A percentile compares a stretch with the other conserved stretches of the same genome.
phyloP scores from a whole-genome alignment of 1,140 invertebrate genomes.

The Episyrphus balteatus region DNA sequence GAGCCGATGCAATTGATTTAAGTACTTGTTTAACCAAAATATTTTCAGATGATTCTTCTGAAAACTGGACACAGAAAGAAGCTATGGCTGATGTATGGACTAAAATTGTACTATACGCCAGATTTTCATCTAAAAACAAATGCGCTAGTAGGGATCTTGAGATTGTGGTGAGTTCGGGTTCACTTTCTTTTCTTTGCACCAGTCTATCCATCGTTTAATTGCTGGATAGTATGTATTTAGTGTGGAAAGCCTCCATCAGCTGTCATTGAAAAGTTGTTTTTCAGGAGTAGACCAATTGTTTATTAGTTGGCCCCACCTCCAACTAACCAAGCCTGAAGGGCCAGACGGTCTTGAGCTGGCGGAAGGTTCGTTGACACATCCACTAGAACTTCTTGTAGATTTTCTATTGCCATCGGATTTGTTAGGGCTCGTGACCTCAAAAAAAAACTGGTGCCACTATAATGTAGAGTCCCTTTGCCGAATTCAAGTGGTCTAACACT shows the following conservation, averaged over 20 bases:
- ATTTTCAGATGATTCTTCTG: constrained; percentile 9
- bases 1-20: constrained; percentile 12
- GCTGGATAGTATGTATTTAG: constrained; percentile 14
- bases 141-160: background rate
- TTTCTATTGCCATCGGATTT: background rate
- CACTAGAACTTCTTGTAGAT: constrained; percentile 11
- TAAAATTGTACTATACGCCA: too few relatives aligned
- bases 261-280: constrained; percentile 10
- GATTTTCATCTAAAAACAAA: too few relatives aligned
- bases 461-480: constrained; percentile 7
- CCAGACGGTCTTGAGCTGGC: constrained; percentile 12
- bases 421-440: too few relatives aligned
- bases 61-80: constrained; percentile 4
- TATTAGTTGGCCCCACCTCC: constrained; percentile 13
- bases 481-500: constrained; percentile 27
- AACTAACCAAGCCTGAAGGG: constrained; percentile 25
- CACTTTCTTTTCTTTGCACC: constrained; percentile 12
- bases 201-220: constrained; percentile 16
- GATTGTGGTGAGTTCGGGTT: constrained; percentile 7
- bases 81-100: too few relatives aligned
- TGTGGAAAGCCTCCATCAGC: constrained; percentile 21
- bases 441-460: too few relatives aligned
- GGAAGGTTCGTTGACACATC: constrained; percentile 16
- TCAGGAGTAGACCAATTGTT: constrained; percentile 15
- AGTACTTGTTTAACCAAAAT: constrained; percentile 15